Conservation (phyloP, 1,140 invertebrate genomes). For the Drosophila pruinosa region DNA sequence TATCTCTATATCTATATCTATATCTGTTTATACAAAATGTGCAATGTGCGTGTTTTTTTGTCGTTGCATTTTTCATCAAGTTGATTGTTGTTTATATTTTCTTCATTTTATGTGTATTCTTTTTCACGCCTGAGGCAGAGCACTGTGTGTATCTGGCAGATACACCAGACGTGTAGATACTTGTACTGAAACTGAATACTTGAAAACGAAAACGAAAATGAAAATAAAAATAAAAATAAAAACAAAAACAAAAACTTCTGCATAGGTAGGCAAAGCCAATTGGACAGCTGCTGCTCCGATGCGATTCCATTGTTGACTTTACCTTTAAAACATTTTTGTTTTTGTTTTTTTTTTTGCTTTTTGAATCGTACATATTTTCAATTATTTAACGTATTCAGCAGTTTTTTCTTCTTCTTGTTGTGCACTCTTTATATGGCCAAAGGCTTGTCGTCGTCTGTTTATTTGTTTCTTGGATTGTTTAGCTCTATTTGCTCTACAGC, state of each 20-base stretch:
- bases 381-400: slow-evolving; percentile 75
- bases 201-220: slow-evolving; percentile 2
- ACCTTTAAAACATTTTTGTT: slow-evolving; percentile 67
- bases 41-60: slow-evolving; percentile 39
- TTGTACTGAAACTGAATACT: slow-evolving; percentile 53
- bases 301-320: slow-evolving; percentile 62
- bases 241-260: slow-evolving; percentile 37
- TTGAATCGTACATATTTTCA: slow-evolving; percentile 25
- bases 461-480: slow-evolving; percentile 67
- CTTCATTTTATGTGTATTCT: slow-evolving; percentile 28
- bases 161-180: slow-evolving; percentile 44
- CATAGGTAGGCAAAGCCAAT: slow-evolving; percentile 73
- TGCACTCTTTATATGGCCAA: slow-evolving; percentile 50
- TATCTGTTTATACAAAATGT: slow-evolving; percentile 42
- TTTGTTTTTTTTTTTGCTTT: slow-evolving; percentile 23
- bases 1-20: slow-evolving; percentile 13
- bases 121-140: slow-evolving; percentile 32
- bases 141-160: slow-evolving; percentile 45
- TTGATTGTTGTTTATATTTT: slow-evolving; percentile 34
- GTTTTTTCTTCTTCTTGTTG: slow-evolving; percentile 36
- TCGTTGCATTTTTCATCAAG: slow-evolving; percentile 52
- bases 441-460: slow-evolving; percentile 60
- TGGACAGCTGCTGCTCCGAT: slow-evolving; percentile 55
- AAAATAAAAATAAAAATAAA: neutral
- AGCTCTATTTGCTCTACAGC: slow-evolving; percentile 68